Base-by-base conservation (phyloP, 2,797 vertebrate species). In the Odontamblyopus rebecca region DNA sequence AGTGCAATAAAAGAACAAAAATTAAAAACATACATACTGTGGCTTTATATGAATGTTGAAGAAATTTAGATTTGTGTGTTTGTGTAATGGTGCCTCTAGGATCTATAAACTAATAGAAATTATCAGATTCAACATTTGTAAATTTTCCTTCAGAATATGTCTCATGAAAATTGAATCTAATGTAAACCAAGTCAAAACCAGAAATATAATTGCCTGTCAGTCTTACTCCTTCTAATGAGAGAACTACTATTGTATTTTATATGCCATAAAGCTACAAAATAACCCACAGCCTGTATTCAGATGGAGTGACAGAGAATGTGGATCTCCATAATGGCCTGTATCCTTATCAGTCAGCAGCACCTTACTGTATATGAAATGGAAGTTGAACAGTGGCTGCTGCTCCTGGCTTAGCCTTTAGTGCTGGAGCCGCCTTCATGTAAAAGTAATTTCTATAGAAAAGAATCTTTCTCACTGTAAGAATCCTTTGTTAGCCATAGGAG, bases 321-420 rank as follows among this genome's bases (percentile, higher is more conserved):
- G 68, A 61, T 69, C 67, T 68, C 68, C 51, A 72, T 61, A 29
- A 63, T 70, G 29, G 38, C 4, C 44, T 0, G 0, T 35, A 9
- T 30, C 70, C 69, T 73, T 82, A 84, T 88, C 82, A 71, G 64
- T 74, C 61, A 59, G 72, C 23, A 29, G 67, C 66, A 75, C 67
- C 73, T 76, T 78, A 67, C 48, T 32, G 16, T 32, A 79, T 67
- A 51, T 68, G 29, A 61, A 61, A 67, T 71, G 23, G 73, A 75
- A 60, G 51, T 70, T 70, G 59, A 66, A 60, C 26, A 32, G 26
- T 23, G 19, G 73, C 48, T 80, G 63, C 61, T 67, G 32, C 74
- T 77, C 29, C 48, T 54, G 71, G 73, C 63, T 65, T 19, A 73
- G 72, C 71, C 72, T 50, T 1, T 18, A 4, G 71, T 65, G 70